A percentile compares a stretch with the other conserved stretches of the same genome.
Conservation (phyloP, 1,140 invertebrate species). For the Drosophila malerkotliana region DNA sequence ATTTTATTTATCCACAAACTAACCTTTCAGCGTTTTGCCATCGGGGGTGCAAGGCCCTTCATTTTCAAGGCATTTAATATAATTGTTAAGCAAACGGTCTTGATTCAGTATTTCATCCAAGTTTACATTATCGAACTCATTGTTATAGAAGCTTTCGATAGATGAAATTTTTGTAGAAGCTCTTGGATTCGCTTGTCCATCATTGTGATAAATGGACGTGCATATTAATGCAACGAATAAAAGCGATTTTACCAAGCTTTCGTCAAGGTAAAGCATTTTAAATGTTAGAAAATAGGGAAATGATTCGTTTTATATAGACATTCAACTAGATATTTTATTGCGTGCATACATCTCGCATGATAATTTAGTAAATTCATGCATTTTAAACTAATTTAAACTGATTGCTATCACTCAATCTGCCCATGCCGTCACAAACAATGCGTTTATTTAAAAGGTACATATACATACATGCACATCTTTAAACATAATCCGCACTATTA, state of each 20-base stretch:
- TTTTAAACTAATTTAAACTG: too few species aligned
- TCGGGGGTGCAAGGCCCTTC: constrained; percentile 88
- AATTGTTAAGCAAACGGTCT: constrained; percentile 87
- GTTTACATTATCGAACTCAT: constrained; percentile 89
- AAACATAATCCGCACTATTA: too few species aligned
- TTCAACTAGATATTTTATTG: background rate
- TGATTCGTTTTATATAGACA: background rate
- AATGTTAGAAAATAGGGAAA: background rate
- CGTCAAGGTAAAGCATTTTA: background rate
- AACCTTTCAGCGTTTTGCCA: constrained; percentile 87
- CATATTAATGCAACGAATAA: background rate
- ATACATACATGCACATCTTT: too few species aligned
- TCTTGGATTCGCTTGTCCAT: background rate
- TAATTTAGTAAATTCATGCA: too few species aligned
- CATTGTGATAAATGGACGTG: background rate
- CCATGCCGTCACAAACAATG: too few species aligned
- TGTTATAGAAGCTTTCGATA: constrained; percentile 85
- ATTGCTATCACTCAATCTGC: too few species aligned
- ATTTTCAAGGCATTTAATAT: constrained; percentile 88
- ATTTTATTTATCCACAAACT: background rate
- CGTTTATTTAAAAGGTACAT: too few species aligned
- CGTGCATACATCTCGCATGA: background rate
- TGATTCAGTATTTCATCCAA: constrained; percentile 88
- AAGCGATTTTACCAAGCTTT: background rate
- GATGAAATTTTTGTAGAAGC: background rate